These are phyloP conservation scores for Datnioides undecimradiatus DNA, from an alignment of 2,113 vertebrate species.

Conservation along the genomic window DNA sequence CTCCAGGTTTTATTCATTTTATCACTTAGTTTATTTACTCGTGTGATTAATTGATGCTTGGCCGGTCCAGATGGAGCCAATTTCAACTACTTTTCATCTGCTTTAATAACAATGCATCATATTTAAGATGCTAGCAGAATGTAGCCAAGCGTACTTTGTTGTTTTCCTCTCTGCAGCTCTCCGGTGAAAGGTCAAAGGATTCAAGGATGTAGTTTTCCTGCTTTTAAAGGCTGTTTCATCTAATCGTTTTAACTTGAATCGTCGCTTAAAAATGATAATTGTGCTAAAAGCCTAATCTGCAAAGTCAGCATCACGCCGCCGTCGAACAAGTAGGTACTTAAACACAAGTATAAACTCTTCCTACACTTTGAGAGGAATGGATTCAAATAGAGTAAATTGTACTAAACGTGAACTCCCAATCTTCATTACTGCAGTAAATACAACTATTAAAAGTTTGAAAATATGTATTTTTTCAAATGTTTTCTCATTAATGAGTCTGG, in stretches of 20 bases:
- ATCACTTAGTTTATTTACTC: no score
- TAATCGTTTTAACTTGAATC: background rate
- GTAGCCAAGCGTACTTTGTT: background rate
- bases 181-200: background rate
- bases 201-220: background rate
- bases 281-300: background rate
- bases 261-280: background rate
- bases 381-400: no score
- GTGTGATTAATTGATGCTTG: no score
- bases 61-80: no score
- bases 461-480: background rate
- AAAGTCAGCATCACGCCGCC: background rate
- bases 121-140: background rate
- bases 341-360: conserved; percentile 1
- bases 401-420: background rate
- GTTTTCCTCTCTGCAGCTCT: background rate
- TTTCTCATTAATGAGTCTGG: background rate
- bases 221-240: background rate
- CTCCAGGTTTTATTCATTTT: no score
- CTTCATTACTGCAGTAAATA: conserved; percentile 17
- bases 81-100: no score
- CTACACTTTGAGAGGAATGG: no score
- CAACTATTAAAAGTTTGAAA: conserved; percentile 28
- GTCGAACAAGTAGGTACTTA: background rate
- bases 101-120: background rate